A percentile compares a stretch with the other conserved stretches of the same genome.
Conservation (phyloP, 2,888 invertebrate species). For the Mechanitis messenoides region DNA sequence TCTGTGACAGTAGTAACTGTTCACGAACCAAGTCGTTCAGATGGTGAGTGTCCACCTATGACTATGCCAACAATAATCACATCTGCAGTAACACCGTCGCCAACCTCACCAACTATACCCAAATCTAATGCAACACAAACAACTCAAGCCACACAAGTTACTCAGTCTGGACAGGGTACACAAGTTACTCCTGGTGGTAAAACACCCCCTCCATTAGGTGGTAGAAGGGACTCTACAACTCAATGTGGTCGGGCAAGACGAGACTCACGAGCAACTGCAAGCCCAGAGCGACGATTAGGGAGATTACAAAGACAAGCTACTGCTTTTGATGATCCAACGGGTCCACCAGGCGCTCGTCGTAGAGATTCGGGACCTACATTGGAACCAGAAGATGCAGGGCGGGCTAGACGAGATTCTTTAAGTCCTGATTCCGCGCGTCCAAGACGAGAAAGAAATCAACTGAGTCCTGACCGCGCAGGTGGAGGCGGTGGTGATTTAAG, state of each 20-base stretch:
- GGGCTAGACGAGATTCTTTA: constrained; percentile 89
- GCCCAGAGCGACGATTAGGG: constrained; percentile 81
- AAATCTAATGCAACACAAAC: constrained; percentile 46
- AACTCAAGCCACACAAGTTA: constrained; percentile 46
- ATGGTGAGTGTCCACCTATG: constrained; percentile 79
- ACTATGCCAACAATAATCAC: constrained; percentile 86
- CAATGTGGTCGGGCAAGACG: constrained; percentile 84
- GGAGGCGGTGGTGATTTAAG: constrained; percentile 89
- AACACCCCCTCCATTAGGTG: constrained; percentile 70
- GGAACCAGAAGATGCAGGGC: constrained; percentile 87
- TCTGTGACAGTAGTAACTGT: constrained; percentile 67
- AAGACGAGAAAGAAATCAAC: constrained; percentile 85
- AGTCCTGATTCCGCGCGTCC: constrained; percentile 90
- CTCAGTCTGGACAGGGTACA: constrained; percentile 35
- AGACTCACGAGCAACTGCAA: constrained; percentile 80
- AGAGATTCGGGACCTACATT: constrained; percentile 90
- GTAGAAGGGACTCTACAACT: constrained; percentile 88
- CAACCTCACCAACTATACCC: constrained; percentile 83
- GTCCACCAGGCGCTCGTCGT: constrained; percentile 82
- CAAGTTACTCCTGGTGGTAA: constrained; percentile 57
- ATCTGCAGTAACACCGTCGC: constrained; percentile 88
- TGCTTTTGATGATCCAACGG: constrained; percentile 89
- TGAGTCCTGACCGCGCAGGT: constrained; percentile 87
- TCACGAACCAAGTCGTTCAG: constrained; percentile 74
- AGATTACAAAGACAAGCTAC: constrained; percentile 91